Evolutionary conservation across 2,888 invertebrate species (phyloP), one percentile per base, ranked within the genome.

Genomic region (Drosophila tripunctata): DNA sequence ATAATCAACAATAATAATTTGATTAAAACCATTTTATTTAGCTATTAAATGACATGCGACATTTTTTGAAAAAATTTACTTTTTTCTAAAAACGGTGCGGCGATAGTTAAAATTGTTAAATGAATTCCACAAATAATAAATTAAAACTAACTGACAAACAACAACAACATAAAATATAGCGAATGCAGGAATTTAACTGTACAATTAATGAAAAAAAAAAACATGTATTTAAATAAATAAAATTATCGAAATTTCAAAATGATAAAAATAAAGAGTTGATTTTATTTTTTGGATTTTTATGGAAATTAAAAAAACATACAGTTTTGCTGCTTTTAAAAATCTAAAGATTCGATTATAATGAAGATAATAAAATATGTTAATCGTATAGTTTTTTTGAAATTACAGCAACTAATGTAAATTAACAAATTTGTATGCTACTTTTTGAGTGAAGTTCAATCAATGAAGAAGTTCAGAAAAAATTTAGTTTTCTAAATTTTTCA

Each of bases 41-140:
- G 64, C 72, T 67, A 60, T 69, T 66, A 68, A 79, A 71, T 81
- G 75, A n/a, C 69, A 69, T 72, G 44, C 50, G 33, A 57, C 45
- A 33, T 54, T 36, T 78, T 69, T n/a, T n/a, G n/a, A 67, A 70
- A 74, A 62, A 67, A 54, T 47, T 24, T 14, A 48, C 65, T 73
- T 72, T 71, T 54, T 35, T 27, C 27, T 27, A 27, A 43, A 71
- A 62, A 65, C 21, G 66, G 52, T 84, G 84, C 84, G 68, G 84
- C 84, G 75, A 87, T 87, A 86, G 81, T 81, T 81, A 81, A 81
- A n/a, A 84, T 80, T 81, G 87, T 81, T 81, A 81, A 84, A 81
- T 61, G 45, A 86, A 87, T 81, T 81, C 54, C 84, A 79, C 51
- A 74, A 21, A 21, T 60, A 24, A 45, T n/a, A 48, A 35, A 27